These are phyloP conservation scores for Toxostoma redivivum DNA, from an alignment of 2,113 vertebrate species.

Conservation along the genomic window DNA sequence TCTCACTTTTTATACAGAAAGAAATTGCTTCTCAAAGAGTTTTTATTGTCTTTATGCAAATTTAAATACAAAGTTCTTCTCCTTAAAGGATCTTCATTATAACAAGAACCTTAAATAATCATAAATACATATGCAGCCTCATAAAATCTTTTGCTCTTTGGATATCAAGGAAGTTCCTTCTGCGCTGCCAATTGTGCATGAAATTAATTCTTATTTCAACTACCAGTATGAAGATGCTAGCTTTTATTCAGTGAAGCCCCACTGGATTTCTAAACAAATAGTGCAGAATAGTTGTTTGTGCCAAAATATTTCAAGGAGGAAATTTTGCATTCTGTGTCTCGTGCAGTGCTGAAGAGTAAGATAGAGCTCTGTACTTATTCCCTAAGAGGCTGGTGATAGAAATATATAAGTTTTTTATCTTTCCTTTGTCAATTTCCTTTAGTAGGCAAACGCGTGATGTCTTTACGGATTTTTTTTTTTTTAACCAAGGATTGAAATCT, in stretches of 20 bases:
- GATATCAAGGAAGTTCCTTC: constrained; percentile 64
- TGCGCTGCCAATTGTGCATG: constrained; percentile 69
- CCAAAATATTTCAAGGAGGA: constrained; percentile 52
- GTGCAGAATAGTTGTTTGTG: constrained; percentile 19
- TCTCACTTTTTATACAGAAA: constrained; percentile 75
- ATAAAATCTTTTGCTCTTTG: constrained; percentile 60
- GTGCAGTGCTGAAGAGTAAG: neutral
- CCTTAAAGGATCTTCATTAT: constrained; percentile 69
- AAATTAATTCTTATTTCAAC: constrained; percentile 73
- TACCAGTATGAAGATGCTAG: constrained; percentile 48
- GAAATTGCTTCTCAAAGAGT: constrained; percentile 73
- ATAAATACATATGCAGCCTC: constrained; percentile 62
- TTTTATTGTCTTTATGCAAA: constrained; percentile 81
- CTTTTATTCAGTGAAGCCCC: constrained; percentile 55
- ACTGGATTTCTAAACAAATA: constrained; percentile 66
- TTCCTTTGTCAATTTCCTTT: constrained; percentile 25
- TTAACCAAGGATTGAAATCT: neutral
- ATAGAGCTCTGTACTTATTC: constrained; percentile 29
- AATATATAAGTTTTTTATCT: constrained; percentile 25
- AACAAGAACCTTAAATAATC: constrained; percentile 67
- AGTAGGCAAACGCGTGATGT: neutral
- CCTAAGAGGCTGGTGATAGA: constrained; percentile 20
- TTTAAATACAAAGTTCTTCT: constrained; percentile 67
- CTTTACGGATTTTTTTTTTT: neutral
- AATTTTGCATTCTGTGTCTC: constrained; percentile 50